phyloP scores from a whole-genome alignment of 2,113 vertebrate genomes.

The Anoplopoma fimbria region DNA sequence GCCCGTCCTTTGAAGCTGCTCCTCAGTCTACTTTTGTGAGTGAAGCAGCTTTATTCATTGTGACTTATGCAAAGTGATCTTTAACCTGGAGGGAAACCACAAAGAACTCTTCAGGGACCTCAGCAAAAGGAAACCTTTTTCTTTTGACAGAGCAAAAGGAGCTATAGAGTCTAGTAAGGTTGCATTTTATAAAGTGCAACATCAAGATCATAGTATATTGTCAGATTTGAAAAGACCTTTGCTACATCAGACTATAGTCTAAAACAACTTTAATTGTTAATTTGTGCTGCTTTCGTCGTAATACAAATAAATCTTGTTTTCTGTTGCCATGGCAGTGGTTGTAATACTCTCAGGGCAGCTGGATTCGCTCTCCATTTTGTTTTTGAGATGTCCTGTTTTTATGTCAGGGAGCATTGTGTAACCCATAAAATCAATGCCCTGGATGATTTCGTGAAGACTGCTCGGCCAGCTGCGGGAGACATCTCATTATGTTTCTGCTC shows the following conservation, averaged over 20 bases:
- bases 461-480: slow-evolving; percentile 56
- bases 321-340: slow-evolving; percentile 34
- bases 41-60: slow-evolving; percentile 69
- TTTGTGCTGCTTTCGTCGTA: slow-evolving; percentile 10
- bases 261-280: background rate
- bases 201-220: background rate
- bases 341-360: slow-evolving; percentile 11
- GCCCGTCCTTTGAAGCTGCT: slow-evolving; percentile 64
- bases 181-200: background rate
- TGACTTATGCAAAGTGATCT: slow-evolving; percentile 75
- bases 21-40: slow-evolving; percentile 54
- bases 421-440: slow-evolving; percentile 70
- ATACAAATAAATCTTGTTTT: background rate
- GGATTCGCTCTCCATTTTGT: slow-evolving; percentile 44
- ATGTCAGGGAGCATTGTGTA: slow-evolving; percentile 37
- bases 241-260: background rate
- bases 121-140: background rate
- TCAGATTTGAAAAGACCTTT: background rate
- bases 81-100: slow-evolving; percentile 64
- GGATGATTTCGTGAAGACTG: slow-evolving; percentile 58
- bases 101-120: slow-evolving; percentile 58
- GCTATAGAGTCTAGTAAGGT: no score
- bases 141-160: background rate
- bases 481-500: slow-evolving; percentile 68
- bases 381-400: slow-evolving; percentile 47